Base-by-base conservation (phyloP, 2,113 vertebrate species). In the Lethenteron reissneri region DNA sequence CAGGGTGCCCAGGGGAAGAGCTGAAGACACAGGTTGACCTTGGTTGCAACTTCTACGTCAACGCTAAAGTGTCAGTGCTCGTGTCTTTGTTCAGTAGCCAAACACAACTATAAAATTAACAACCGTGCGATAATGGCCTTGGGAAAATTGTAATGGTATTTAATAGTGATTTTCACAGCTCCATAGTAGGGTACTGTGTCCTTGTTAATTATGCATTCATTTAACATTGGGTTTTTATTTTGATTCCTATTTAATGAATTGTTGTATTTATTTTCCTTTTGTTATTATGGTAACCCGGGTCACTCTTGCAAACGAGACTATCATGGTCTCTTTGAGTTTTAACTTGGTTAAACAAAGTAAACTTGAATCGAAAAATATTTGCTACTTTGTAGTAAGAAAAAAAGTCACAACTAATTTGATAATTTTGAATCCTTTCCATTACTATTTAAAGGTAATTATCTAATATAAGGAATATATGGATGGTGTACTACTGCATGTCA, bases 31-130 rank as follows among this genome's bases (percentile, higher is more conserved):
- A 91, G 11, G 84, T 91, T 3, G 88, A 91, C 75, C 81, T 90
- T 69, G 88, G 88, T 73, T 90, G 85, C 78, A 86, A 86, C 80
- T 88, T 92, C 80, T 91, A 83, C 11, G 83, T 91, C 71, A 85
- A 86, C 74, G 85, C 87, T 73, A 80, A 88, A 74, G 85, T 91
- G 89, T 91, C 76, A 87, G 88, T 80, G 69, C 69, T 73, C 58
- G 56, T 70, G 5, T 8, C 8, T 59, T 4, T 6, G n/a, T 10
- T 68, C 10, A 68, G n/a, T n/a, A 68, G 14, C 17, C 14, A 64
- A 17, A 10, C 25, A 25, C 25, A 17, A 17, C 25, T 10, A 68
- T 68, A 25, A 68, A 68, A 17, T 17, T 9, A n/a, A 17, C 25
- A 68, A 68, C 64, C 25, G 60, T 14, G 60, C 4, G 14, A 1